Base-by-base conservation (phyloP, 2,113 vertebrate species). In the Lepisosteus oculatus region DNA sequence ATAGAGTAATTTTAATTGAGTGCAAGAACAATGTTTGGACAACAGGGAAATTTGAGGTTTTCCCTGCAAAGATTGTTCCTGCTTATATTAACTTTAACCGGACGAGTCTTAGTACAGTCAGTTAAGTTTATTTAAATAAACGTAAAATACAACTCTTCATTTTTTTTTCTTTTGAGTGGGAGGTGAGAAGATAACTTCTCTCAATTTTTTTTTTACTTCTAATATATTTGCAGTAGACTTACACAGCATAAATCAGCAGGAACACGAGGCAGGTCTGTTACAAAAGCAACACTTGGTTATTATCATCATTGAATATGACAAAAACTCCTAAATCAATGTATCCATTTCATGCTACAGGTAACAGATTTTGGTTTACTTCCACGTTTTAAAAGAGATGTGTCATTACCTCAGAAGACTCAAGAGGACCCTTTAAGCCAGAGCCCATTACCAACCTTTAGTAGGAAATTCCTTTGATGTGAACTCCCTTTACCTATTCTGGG, bases 291-390 rank as follows among this genome's bases (percentile, higher is more conserved):
- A 17, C 54, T 45, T 67, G 65, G 65, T 47, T 14, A 67, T 45
- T 67, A 6, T 47, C 6, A 43, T n/a, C 15, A 47, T 17, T 66
- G 43, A 43, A 14, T 8, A 65, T 44, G 15, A 41, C 55, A n/a
- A 55, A 5, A 3, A 14, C 9, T 41, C 15, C 55, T 42, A 41
- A 9, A 57, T 69, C 15, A 43, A 41, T 14, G 51, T 41, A 43
- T 15, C n/a, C 67, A 41, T 57, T 12, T 45, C 55, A 69, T 43
- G 67, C 67, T 57, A 69, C 55, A 69, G 55, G 56, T 69, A 57
- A 43, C 67, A 43, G 13, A 69, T 8, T 43, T 12, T 15, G 15
- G 12, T 62, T 9, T 70, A 15, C 14, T 14, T 17, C 43, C 4
- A 8, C 4, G 68, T 55, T 69, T 45, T 61, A 15, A 59, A 55